Evolutionary conservation across 2,888 invertebrate species (phyloP), one percentile per base, ranked within the genome.

Genomic region (Dexiosoma caninum): DNA sequence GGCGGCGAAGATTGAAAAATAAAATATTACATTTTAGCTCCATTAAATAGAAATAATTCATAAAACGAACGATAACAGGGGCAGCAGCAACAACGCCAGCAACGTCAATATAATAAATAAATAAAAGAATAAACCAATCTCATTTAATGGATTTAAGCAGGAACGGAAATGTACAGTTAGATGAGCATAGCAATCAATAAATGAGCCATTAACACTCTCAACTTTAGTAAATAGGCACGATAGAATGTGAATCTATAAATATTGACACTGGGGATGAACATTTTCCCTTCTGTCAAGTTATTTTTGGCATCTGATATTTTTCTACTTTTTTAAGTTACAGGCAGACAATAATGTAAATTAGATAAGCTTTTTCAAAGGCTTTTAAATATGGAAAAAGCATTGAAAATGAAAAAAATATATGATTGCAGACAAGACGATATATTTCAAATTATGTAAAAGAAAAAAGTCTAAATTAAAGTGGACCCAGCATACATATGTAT

Each of bases 31-130:
- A 59, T 53, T 23, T n/a, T 19, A 53, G 85, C 75, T 87, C 87
- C 87, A 87, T 87, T 87, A 87, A 87, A 88, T 88, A 85, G 84
- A 85, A 85, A 87, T 87, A 87, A 88, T 86, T 87, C 87, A 87
- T 87, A 49, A 85, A 85, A 21, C 21, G 10, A 55, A 46, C 62
- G 55, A 62, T 77, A 66, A 59, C 21, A 62, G 70, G 40, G 35
- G 27, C 30, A 49, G 14, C 14, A 70, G 32, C 62, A 32, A 42
- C 35, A 40, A 19, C 19, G 44, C 21, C 23, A 42, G 21, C 32
- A n/a, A 27, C 27, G 27, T 27, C 27, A 3, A 10, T 27, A 62
- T 35, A 75, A 67, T 67, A 75, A 75, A 67, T 66, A 66, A 57
- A n/a, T n/a, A n/a, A n/a, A n/a, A 40, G 40, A 16, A 27, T 49